phyloP scores from a whole-genome alignment of 2,797 vertebrate genomes.

The Mormyrops boulengeri region DNA sequence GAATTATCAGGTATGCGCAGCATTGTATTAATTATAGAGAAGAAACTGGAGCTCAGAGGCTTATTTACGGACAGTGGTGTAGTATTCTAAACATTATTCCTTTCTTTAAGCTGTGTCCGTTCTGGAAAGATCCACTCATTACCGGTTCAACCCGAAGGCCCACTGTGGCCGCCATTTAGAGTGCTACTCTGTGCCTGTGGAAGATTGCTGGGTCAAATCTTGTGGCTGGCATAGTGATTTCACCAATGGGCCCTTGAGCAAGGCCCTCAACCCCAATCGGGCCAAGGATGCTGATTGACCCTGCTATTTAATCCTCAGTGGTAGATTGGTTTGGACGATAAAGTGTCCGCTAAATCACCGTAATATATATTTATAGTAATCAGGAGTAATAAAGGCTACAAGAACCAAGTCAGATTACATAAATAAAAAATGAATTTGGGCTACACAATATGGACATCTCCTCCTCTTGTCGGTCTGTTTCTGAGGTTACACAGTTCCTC shows the following conservation, averaged over 20 bases:
- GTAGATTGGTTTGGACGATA: not conserved
- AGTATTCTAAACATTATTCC: not conserved
- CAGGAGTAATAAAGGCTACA: not conserved
- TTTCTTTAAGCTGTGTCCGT: not conserved
- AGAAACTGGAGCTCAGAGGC: not conserved
- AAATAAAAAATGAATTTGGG: not conserved
- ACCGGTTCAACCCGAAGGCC: not conserved
- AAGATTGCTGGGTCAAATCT: not conserved
- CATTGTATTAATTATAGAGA: slow-evolving; percentile 1
- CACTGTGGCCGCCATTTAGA: not conserved
- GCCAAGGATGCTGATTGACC: not conserved
- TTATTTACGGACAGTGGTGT: not conserved
- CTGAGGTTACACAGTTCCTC: slow-evolving; percentile 5
- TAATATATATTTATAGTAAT: not conserved
- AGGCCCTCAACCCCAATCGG: not conserved
- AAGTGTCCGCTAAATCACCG: not conserved
- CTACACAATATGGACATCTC: not conserved
- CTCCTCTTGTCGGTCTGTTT: not conserved
- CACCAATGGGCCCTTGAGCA: not conserved
- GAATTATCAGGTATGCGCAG: not conserved
- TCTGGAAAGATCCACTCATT: not conserved
- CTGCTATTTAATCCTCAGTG: not conserved
- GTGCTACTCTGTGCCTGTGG: not conserved
- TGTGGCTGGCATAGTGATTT: not conserved
- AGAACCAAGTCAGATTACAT: not conserved